Percentiles rank a stretch among this genome's conserved stretches.
phyloP scores from a whole-genome alignment of 2,113 vertebrate genomes.

The Galeopterus variegatus region DNA sequence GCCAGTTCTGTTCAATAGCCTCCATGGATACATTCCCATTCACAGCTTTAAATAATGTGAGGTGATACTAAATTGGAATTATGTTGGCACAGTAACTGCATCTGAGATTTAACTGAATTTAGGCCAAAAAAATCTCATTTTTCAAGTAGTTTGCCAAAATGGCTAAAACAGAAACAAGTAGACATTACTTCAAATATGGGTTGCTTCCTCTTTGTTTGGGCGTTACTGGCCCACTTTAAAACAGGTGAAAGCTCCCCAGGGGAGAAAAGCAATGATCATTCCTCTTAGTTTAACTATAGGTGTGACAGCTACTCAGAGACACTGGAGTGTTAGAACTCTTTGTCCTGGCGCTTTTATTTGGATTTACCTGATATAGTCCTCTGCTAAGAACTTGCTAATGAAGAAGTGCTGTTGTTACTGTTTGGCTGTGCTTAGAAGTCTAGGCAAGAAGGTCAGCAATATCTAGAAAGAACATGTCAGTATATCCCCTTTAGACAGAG shows the following conservation, averaged over 20 bases:
- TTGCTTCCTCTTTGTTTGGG: conserved; percentile 61
- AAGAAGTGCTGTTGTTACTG: not conserved
- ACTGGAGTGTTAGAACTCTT: not conserved
- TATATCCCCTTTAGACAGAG: not conserved
- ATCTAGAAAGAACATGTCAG: not conserved
- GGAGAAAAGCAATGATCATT: conserved; percentile 32
- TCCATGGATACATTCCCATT: not conserved
- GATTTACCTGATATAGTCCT: not conserved
- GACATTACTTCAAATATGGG: conserved; percentile 61
- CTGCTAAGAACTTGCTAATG: conserved; percentile 43
- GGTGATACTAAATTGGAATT: conserved; percentile 47
- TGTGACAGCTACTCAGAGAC: not conserved
- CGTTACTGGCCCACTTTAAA: conserved; percentile 76
- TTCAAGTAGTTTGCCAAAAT: conserved; percentile 72
- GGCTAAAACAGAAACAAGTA: conserved; percentile 68
- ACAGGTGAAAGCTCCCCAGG: conserved; percentile 33
- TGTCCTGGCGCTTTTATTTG: conserved; percentile 35
- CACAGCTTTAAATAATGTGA: conserved; percentile 57
- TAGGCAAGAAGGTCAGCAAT: not conserved
- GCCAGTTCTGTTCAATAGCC: not conserved
- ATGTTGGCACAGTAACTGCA: conserved; percentile 49
- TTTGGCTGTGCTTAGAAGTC: not conserved
- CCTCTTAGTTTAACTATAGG: conserved; percentile 64
- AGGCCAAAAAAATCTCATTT: conserved; percentile 74
- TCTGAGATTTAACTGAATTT: conserved; percentile 63